Evolutionary conservation across 2,797 vertebrate genomes (phyloP).

Genomic region (Perodicticus potto): DNA sequence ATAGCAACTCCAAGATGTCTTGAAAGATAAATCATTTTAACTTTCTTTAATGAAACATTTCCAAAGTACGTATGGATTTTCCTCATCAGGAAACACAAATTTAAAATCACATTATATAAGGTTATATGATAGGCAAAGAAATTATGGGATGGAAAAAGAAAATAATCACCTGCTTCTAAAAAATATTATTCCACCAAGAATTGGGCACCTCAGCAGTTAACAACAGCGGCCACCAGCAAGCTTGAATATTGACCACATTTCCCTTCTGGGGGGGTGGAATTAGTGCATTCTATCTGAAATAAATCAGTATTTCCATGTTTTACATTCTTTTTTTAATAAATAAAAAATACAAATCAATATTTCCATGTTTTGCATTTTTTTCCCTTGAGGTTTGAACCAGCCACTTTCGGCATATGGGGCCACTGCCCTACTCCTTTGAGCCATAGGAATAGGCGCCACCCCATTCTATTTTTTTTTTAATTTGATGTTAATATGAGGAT

Average conservation of each 20-base stretch:
- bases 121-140: not conserved
- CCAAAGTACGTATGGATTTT: not conserved
- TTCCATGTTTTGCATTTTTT: too few species aligned
- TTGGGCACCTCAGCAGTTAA: not conserved
- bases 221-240: not conserved
- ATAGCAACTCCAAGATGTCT: not conserved
- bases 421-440: too few species aligned
- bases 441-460: too few species aligned
- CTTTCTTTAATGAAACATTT: conserved; percentile 3
- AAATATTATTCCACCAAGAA: not conserved
- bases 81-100: not conserved
- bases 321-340: not conserved
- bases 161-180: not conserved
- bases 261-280: not conserved
- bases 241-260: not conserved
- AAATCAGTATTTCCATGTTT: not conserved
- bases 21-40: not conserved
- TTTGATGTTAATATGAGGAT: too few species aligned
- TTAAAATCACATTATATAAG: not conserved
- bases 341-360: too few species aligned
- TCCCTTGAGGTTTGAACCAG: too few species aligned
- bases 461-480: too few species aligned
- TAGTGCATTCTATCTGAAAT: not conserved
- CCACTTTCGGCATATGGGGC: too few species aligned
- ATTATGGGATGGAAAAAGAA: not conserved